A percentile compares a stretch with the other conserved stretches of the same genome.
phyloP scores from a whole-genome alignment of 2,888 invertebrate species.

The Lasioglossum malachurum region DNA sequence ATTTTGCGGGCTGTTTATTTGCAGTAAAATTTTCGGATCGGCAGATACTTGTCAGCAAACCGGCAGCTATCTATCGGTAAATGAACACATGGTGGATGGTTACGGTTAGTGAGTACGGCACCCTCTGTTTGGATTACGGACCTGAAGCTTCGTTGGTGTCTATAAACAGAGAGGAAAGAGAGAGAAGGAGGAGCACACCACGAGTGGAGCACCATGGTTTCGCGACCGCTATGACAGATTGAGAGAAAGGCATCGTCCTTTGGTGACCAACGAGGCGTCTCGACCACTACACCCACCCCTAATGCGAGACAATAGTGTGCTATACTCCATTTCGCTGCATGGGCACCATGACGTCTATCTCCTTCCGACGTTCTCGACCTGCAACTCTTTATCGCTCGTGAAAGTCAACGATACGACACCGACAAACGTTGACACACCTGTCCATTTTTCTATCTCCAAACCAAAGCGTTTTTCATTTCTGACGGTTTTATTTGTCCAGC shows the following conservation, averaged over 20 bases:
- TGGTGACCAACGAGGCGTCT: conserved; percentile 80
- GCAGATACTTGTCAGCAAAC: conserved; percentile 52
- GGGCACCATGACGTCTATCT: conserved; percentile 44
- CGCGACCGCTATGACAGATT: conserved; percentile 78
- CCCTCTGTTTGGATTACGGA: conserved; percentile 83
- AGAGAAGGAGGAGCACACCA: conserved; percentile 32
- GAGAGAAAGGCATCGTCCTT: conserved; percentile 76
- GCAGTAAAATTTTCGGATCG: conserved; percentile 36
- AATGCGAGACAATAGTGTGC: conserved; percentile 61
- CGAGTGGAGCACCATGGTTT: conserved; percentile 61
- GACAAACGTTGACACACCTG: conserved; percentile 39
- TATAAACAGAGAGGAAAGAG: conserved; percentile 78
- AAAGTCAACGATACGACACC: conserved; percentile 52
- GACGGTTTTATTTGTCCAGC: background rate
- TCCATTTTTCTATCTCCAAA: background rate
- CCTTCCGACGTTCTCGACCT: conserved; percentile 29
- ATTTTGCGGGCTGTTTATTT: background rate
- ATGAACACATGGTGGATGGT: conserved; percentile 82
- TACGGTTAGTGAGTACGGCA: conserved; percentile 79
- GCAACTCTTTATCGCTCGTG: conserved; percentile 58
- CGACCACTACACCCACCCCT: conserved; percentile 69
- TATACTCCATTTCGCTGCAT: conserved; percentile 69
- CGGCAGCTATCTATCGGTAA: conserved; percentile 58
- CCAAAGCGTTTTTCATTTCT: background rate
- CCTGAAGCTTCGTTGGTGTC: conserved; percentile 77